Percentiles rank a stretch among this genome's conserved stretches.
These are phyloP conservation scores for Girardinus metallicus DNA, from an alignment of 2,797 vertebrate species.

Conservation along the genomic window DNA sequence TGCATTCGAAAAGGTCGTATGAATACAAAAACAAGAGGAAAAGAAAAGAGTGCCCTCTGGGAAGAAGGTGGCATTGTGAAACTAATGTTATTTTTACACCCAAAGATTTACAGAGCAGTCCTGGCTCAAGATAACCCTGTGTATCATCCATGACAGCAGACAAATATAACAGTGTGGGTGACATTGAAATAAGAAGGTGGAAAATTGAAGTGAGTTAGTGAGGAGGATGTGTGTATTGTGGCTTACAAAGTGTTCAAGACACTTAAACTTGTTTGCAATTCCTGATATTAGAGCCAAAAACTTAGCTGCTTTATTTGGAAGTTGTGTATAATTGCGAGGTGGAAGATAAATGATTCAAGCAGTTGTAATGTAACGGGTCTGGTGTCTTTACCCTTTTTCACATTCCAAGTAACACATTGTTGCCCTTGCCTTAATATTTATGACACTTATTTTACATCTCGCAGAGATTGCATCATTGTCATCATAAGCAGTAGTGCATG, in stretches of 20 bases:
- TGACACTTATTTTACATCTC: not conserved
- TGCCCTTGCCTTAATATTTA: not conserved
- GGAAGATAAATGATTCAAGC: not conserved
- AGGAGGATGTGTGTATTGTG: not conserved
- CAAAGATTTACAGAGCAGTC: not conserved
- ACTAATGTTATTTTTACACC: slow-evolving; percentile 14
- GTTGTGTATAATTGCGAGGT: not conserved
- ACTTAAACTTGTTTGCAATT: not conserved
- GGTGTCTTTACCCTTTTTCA: not conserved
- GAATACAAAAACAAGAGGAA: slow-evolving; percentile 6
- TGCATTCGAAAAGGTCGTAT: slow-evolving; percentile 15
- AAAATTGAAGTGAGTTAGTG: not conserved
- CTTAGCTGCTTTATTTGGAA: not conserved
- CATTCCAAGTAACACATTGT: not conserved
- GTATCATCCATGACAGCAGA: not conserved
- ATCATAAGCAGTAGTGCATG: not conserved
- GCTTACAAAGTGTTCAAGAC: not conserved
- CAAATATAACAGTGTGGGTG: slow-evolving; percentile 9
- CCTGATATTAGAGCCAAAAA: not conserved
- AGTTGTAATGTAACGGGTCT: not conserved
- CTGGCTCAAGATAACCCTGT: not conserved
- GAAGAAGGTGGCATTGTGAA: slow-evolving; percentile 5
- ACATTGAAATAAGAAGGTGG: not conserved
- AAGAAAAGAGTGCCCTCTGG: not conserved
- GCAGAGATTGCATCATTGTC: not conserved